A percentile compares a stretch with the other conserved stretches of the same genome.
Evolutionary conservation across 2,888 invertebrate genomes (phyloP).

Genomic region (Erebia ligea): DNA sequence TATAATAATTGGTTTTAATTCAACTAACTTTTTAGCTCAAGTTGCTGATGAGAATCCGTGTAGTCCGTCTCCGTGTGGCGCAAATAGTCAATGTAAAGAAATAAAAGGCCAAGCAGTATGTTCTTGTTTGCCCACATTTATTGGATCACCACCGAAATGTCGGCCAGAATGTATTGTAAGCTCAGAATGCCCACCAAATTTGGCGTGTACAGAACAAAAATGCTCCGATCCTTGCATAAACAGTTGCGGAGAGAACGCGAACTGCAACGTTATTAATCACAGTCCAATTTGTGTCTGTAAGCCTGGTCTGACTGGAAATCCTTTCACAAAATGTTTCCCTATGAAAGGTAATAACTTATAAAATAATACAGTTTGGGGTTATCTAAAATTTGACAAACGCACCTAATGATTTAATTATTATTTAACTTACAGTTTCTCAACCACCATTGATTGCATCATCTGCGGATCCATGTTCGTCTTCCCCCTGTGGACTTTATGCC

Average conservation of each 20-base stretch:
- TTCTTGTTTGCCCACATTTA: constrained; percentile 85
- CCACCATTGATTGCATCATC: constrained; percentile 53
- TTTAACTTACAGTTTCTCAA: constrained; percentile 61
- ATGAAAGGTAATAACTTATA: constrained; percentile 67
- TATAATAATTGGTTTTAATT: neutral
- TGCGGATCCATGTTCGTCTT: constrained; percentile 85
- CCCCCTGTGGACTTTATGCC: constrained; percentile 87
- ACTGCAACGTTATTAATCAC: constrained; percentile 86
- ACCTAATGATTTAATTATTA: neutral
- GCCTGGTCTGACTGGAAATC: constrained; percentile 88
- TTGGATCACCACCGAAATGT: constrained; percentile 88
- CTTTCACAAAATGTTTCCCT: constrained; percentile 88
- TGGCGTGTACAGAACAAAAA: constrained; percentile 88
- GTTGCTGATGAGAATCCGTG: constrained; percentile 64
- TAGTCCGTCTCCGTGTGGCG: constrained; percentile 86
- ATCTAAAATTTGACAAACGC: constrained; percentile 11
- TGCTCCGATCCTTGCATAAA: constrained; percentile 87
- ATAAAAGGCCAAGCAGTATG: constrained; percentile 88
- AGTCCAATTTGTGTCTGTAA: constrained; percentile 91
- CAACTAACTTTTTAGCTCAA: constrained; percentile 67
- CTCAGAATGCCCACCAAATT: constrained; percentile 85
- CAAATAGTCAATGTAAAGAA: constrained; percentile 90
- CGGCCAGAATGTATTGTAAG: constrained; percentile 88
- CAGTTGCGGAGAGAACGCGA: constrained; percentile 84
- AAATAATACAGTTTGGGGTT: constrained; percentile 1